phyloP scores from a whole-genome alignment of 35 echinoderm and acorn worm genomes.

The Chiridota heheva region DNA sequence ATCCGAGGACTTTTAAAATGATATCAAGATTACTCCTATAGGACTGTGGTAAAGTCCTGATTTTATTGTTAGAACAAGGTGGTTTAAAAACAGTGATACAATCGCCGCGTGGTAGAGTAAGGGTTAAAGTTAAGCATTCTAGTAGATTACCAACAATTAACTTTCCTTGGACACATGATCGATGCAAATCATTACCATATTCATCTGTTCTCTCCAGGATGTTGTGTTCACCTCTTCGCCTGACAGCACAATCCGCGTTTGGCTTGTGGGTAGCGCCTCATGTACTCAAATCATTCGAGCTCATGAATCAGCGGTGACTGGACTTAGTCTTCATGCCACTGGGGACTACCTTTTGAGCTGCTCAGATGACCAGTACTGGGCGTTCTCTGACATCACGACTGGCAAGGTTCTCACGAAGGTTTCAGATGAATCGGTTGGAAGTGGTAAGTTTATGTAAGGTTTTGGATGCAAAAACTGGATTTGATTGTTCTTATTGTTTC shows the following conservation, averaged over 20 bases:
- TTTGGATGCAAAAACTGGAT: too few relatives aligned
- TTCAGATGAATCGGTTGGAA: conserved; percentile 88
- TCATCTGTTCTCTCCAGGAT: conserved; percentile 48
- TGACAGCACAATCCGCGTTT: conserved; percentile 88
- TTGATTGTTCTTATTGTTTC: too few relatives aligned
- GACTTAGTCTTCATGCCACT: conserved; percentile 91
- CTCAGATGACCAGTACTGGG: conserved; percentile 97
- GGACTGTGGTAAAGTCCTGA: too few relatives aligned
- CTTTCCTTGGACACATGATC: too few relatives aligned
- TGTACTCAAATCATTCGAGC: conserved; percentile 84
- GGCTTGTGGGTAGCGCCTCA: conserved; percentile 75
- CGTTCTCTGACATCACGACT: conserved; percentile 89
- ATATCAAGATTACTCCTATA: too few relatives aligned
- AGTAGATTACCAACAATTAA: too few relatives aligned
- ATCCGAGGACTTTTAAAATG: too few relatives aligned
- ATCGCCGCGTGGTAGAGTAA: too few relatives aligned
- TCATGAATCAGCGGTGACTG: conserved; percentile 86
- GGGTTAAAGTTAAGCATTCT: too few relatives aligned
- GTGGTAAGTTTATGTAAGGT: conserved; percentile 52
- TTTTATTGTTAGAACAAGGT: too few relatives aligned
- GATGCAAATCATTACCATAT: too few relatives aligned
- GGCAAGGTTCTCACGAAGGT: conserved; percentile 92
- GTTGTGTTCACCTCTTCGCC: conserved; percentile 94
- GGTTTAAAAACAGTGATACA: too few relatives aligned
- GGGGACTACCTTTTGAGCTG: conserved; percentile 96